Evolutionary conservation across 2,113 vertebrate species (phyloP).

Genomic region (Oryzias melastigma): DNA sequence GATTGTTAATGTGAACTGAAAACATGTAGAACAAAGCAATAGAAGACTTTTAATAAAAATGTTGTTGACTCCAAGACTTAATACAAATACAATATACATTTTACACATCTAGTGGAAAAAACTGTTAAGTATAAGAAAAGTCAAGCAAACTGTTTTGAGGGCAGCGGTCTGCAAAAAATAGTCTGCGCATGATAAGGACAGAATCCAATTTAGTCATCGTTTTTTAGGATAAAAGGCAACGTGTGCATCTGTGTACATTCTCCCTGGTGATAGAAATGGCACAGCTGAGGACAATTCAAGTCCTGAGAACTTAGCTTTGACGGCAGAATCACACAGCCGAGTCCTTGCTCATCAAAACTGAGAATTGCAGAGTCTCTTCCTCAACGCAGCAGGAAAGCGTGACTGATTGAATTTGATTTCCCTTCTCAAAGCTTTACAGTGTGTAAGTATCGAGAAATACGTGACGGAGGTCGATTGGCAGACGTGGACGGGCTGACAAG

Average conservation of each 20-base stretch:
- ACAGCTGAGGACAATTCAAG: conserved; percentile 35
- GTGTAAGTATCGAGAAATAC: conserved; percentile 34
- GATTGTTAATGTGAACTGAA: conserved; percentile 25
- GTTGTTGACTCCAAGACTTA: conserved; percentile 22
- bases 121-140: conserved; percentile 12
- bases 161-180: conserved; percentile 28
- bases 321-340: conserved; percentile 38
- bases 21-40: conserved; percentile 48
- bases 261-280: conserved; percentile 40
- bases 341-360: conserved; percentile 53
- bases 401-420: conserved; percentile 67
- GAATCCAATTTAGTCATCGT: conserved; percentile 46
- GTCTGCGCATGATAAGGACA: conserved; percentile 39
- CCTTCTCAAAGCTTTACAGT: conserved; percentile 47
- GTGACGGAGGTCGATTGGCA: conserved; percentile 25
- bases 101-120: conserved; percentile 6
- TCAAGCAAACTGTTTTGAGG: conserved; percentile 35
- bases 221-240: conserved; percentile 44
- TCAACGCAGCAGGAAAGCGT: conserved; percentile 33
- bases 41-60: conserved; percentile 41
- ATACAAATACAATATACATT: conserved; percentile 32
- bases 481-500: conserved; percentile 46
- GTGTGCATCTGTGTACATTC: conserved; percentile 3
- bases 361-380: conserved; percentile 38
- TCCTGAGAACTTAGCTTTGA: conserved; percentile 28